Evolutionary conservation across 2,888 invertebrate species (phyloP).

Genomic region (Hipparchia semele): DNA sequence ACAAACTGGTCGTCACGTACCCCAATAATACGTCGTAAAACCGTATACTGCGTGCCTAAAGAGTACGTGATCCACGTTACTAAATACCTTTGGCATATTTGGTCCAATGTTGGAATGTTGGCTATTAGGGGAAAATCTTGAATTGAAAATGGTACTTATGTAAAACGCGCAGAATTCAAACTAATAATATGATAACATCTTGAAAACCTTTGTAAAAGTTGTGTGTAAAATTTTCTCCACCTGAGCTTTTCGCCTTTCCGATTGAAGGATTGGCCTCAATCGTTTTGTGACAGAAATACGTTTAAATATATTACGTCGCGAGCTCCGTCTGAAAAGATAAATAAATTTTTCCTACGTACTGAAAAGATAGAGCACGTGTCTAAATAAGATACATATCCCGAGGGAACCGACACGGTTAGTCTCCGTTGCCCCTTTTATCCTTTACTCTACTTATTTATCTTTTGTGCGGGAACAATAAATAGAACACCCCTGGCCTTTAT

Average conservation of each 20-base stretch:
- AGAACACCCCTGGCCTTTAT: conserved; percentile 12
- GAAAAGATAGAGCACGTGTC: neutral
- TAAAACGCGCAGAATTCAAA: too few species aligned
- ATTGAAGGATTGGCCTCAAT: too few species aligned
- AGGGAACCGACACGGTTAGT: conserved; percentile 10
- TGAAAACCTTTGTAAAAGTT: too few species aligned
- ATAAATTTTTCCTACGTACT: neutral
- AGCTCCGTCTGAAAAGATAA: too few species aligned
- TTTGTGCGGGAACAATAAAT: conserved; percentile 18
- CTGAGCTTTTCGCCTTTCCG: too few species aligned
- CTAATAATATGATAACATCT: too few species aligned
- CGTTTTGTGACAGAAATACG: too few species aligned
- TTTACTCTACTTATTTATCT: conserved; percentile 19
- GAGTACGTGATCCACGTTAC: conserved; percentile 15
- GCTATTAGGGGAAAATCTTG: neutral
- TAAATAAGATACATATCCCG: conserved; percentile 13
- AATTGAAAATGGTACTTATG: too few species aligned
- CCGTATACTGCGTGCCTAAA: conserved; percentile 23
- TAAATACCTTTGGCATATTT: conserved; percentile 9
- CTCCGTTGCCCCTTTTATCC: conserved; percentile 23
- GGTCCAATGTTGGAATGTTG: conserved; percentile 23
- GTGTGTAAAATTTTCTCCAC: too few species aligned
- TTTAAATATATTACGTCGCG: too few species aligned
- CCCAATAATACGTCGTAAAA: conserved; percentile 27
- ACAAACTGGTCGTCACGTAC: conserved; percentile 23